These are phyloP conservation scores for Ciconia nigra DNA, from an alignment of 2,797 vertebrate genomes.

Conservation along the genomic window DNA sequence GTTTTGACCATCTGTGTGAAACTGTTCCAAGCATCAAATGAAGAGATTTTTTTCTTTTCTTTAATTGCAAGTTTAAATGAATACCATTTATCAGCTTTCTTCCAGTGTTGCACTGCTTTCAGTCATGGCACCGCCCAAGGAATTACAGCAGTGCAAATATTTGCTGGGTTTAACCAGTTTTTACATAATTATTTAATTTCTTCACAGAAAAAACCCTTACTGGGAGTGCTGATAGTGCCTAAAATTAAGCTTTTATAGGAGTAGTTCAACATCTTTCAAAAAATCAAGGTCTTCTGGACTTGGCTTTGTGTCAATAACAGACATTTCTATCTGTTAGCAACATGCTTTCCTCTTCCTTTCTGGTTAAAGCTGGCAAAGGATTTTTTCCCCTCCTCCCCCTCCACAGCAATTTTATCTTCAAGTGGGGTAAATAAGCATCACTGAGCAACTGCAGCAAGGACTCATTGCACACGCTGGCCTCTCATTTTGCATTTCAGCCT, in stretches of 20 bases:
- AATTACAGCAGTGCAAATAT: not conserved
- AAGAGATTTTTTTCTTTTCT: not conserved
- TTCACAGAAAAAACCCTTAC: not conserved
- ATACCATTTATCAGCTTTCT: not conserved
- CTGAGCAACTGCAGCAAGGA: not conserved
- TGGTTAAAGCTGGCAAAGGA: not conserved
- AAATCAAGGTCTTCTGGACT: not conserved
- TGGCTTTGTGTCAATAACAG: not conserved
- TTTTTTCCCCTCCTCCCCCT: not conserved
- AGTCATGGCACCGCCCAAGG: not conserved
- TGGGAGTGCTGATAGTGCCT: not conserved
- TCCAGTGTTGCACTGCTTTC: not conserved
- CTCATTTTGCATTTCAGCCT: not conserved
- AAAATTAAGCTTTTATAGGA: not conserved
- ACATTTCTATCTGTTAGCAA: not conserved
- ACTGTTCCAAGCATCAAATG: not conserved
- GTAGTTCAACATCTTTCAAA: not conserved
- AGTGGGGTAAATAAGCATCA: not conserved
- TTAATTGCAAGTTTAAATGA: not conserved
- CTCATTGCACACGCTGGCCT: not conserved
- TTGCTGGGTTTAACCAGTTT: conserved; percentile 5
- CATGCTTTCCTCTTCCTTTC: not conserved
- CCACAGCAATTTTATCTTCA: not conserved
- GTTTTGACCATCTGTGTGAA: not conserved
- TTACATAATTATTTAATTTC: not conserved